Evolutionary conservation across 2,113 vertebrate genomes (phyloP).

Genomic region (Piaya cayana): DNA sequence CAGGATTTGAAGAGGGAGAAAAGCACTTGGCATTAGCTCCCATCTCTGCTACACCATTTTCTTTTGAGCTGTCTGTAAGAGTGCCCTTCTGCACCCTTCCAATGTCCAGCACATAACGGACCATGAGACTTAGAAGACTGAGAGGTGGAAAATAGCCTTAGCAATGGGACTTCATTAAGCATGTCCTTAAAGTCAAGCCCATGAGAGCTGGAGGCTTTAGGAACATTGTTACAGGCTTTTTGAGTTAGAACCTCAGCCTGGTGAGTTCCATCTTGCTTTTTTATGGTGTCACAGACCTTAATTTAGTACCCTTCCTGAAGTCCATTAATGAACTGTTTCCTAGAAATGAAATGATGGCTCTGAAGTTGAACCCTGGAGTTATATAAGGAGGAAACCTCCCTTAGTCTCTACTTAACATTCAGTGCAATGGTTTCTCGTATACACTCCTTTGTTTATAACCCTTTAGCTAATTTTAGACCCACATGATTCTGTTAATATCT

Average conservation of each 20-base stretch:
- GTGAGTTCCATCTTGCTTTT: not conserved
- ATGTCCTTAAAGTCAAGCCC: accelerated
- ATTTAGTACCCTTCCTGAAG: not conserved
- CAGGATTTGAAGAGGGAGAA: slow-evolving; percentile 11
- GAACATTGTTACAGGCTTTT: not conserved
- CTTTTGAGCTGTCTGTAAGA: not conserved
- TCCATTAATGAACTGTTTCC: not conserved
- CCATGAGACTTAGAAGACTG: not conserved
- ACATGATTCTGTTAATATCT: slow-evolving; percentile 21
- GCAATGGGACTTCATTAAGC: not conserved
- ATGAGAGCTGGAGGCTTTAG: not conserved
- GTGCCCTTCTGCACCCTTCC: not conserved
- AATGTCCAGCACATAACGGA: accelerated
- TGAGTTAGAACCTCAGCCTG: not conserved
- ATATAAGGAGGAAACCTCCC: not conserved
- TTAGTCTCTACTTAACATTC: not conserved
- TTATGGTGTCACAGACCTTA: not conserved
- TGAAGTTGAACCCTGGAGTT: not conserved
- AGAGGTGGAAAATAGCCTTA: not conserved
- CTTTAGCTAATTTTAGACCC: slow-evolving; percentile 22
- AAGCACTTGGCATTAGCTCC: not conserved
- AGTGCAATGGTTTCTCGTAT: not conserved
- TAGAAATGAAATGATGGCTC: not conserved
- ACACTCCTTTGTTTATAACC: not conserved
- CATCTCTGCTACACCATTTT: not conserved